Percentiles rank a stretch among this genome's conserved stretches.
Evolutionary conservation across 2,888 invertebrate species (phyloP).

Genomic region (Phortica magna): DNA sequence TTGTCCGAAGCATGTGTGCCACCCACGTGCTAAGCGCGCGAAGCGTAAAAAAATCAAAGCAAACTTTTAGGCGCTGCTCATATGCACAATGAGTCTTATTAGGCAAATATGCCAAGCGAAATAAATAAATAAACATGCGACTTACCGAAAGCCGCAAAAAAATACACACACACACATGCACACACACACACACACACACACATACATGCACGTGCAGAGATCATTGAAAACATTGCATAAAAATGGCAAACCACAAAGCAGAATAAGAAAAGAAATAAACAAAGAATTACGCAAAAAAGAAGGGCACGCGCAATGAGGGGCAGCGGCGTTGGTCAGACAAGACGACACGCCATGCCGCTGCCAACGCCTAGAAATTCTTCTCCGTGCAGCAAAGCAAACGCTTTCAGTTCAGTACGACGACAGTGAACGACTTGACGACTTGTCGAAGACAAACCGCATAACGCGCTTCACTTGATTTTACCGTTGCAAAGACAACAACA

Average conservation of each 20-base stretch:
- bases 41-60: neutral
- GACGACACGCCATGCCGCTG: neutral
- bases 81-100: neutral
- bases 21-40: neutral
- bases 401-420: neutral
- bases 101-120: neutral
- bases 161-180: neutral
- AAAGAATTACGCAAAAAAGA: neutral
- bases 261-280: neutral
- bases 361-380: neutral
- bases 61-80: conserved; percentile 8
- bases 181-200: neutral
- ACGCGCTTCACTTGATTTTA: too few species aligned
- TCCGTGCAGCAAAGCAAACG: neutral
- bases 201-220: too few species aligned
- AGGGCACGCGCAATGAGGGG: neutral
- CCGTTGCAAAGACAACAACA: too few species aligned
- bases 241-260: neutral
- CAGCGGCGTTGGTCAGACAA: neutral
- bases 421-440: conserved; percentile 1
- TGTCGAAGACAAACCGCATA: neutral
- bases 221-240: too few species aligned
- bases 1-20: neutral
- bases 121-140: neutral
- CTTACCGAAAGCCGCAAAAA: neutral